Percentiles rank a stretch among this genome's conserved stretches.
These are phyloP conservation scores for Pteruthius melanotis DNA, from an alignment of 2,113 vertebrate genomes.

Conservation along the genomic window DNA sequence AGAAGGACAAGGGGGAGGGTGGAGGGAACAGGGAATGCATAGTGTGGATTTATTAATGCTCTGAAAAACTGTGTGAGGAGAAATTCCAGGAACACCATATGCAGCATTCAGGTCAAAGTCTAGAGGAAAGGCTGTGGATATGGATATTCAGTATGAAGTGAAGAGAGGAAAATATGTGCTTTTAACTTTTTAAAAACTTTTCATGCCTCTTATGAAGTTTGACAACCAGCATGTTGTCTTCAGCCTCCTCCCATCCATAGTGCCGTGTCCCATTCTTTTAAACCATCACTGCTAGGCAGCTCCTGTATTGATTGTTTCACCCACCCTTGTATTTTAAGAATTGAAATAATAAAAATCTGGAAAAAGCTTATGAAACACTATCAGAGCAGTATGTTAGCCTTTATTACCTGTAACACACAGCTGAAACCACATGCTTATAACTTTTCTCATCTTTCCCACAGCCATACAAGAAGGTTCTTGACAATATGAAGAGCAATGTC, in stretches of 20 bases:
- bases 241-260: not conserved
- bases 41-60: not conserved
- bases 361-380: not conserved
- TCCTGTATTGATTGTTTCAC: not conserved
- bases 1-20: not conserved
- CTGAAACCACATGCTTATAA: not conserved
- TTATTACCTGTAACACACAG: not conserved
- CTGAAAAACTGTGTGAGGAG: not conserved
- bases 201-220: not conserved
- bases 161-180: not conserved
- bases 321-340: not conserved
- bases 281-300: not conserved
- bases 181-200: not conserved
- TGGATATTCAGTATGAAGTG: not conserved
- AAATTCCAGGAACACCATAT: not conserved
- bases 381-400: not conserved
- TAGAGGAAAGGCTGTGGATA: not conserved
- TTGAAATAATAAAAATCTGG: not conserved
- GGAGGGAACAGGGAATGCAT: not conserved
- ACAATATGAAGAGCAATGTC: not conserved
- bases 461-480: not conserved
- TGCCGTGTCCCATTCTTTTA: not conserved
- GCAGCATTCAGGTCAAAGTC: not conserved
- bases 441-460: not conserved
- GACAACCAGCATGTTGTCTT: not conserved